Percentiles rank a stretch among this genome's conserved stretches.
These are phyloP conservation scores for Euzetes globulus DNA, from an alignment of 2,888 invertebrate genomes.

Conservation along the genomic window DNA sequence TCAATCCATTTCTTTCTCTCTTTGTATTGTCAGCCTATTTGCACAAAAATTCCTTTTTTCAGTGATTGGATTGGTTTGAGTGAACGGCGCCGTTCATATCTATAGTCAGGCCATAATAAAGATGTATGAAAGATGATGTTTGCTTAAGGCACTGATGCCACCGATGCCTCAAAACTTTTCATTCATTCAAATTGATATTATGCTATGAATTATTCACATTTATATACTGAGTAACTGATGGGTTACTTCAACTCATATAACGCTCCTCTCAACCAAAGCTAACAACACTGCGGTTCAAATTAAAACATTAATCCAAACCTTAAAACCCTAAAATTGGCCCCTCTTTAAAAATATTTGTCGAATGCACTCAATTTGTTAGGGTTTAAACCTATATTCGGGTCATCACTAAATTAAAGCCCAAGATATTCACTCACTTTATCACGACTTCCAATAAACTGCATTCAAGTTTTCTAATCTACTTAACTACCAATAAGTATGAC, in stretches of 20 bases:
- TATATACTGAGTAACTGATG: constrained; percentile 28
- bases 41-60: constrained; percentile 17
- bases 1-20: not conserved
- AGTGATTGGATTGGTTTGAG: constrained; percentile 1
- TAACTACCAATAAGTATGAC: no score
- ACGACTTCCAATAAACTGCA: no score
- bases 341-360: not conserved
- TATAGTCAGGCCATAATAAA: constrained; percentile 25
- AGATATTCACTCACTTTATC: no score
- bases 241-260: constrained; percentile 15
- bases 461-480: no score
- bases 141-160: constrained; percentile 25
- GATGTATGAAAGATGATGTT: constrained; percentile 31
- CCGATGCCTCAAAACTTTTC: not conserved
- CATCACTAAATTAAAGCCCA: not conserved
- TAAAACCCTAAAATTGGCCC: not conserved
- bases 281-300: constrained; percentile 18
- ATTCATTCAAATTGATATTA: constrained; percentile 6
- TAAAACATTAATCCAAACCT: not conserved
- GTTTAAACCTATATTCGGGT: not conserved
- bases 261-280: not conserved
- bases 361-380: not conserved
- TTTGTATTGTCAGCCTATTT: not conserved
- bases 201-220: constrained; percentile 16
- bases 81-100: constrained; percentile 26